A percentile compares a stretch with the other conserved stretches of the same genome.
These are phyloP conservation scores for Australoheros facetus DNA, from an alignment of 2,797 vertebrate genomes.

Conservation along the genomic window DNA sequence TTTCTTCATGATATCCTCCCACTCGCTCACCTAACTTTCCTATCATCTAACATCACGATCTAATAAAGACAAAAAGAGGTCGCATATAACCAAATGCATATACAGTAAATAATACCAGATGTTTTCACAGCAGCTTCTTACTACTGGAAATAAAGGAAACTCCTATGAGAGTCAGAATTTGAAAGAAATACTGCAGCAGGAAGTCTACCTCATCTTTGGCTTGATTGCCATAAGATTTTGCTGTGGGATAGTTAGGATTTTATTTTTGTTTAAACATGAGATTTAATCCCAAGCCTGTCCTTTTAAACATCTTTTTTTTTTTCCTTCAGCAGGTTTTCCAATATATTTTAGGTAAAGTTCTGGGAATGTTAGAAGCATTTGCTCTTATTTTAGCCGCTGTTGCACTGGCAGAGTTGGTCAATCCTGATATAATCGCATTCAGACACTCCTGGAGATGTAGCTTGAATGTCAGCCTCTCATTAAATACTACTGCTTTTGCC, in stretches of 20 bases:
- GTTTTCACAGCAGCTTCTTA: neutral
- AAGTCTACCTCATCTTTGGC: neutral
- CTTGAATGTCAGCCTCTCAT: too few relatives aligned
- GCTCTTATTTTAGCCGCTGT: neutral
- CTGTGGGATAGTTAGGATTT: neutral
- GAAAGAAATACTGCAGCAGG: neutral
- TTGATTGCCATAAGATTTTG: neutral
- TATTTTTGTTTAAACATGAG: neutral
- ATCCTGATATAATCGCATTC: neutral
- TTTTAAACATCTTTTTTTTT: neutral
- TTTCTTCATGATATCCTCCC: neutral
- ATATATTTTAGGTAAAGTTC: neutral
- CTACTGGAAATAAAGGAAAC: neutral
- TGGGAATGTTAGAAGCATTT: neutral
- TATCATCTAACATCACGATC: neutral
- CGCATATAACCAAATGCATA: neutral
- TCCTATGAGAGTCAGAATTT: neutral
- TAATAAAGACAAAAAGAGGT: too few relatives aligned
- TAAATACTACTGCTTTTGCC: neutral
- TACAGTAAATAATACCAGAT: neutral
- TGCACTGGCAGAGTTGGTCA: neutral
- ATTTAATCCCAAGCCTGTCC: neutral
- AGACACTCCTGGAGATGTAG: neutral
- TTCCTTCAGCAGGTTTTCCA: neutral
- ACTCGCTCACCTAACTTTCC: neutral